Evolutionary conservation across 2,113 vertebrate genomes (phyloP), one percentile per base, ranked within the genome.

Genomic region (Lutjanus erythropterus): DNA sequence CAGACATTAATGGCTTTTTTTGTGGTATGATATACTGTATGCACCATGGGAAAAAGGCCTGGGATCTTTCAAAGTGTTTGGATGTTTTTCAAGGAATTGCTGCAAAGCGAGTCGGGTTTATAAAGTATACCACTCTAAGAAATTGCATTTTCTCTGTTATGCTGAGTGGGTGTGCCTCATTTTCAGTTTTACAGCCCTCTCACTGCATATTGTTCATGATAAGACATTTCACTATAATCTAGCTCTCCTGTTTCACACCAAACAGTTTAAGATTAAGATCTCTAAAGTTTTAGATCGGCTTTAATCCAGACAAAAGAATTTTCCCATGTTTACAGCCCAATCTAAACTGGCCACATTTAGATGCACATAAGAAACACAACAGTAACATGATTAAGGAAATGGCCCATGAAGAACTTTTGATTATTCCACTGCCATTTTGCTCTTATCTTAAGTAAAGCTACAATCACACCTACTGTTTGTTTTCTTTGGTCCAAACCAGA

Each of bases 391-490:
- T 90, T 84, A 81, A 56, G 83, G 75, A 87, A 90, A 89, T 89
- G 85, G 60, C 56, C 88, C 85, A 0, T 89, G 85, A 56, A 71
- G 53, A 84, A 80, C 75, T 58, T 4, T 76, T 83, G 78, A 86
- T 86, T 76, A 67, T 89, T 71, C 58, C 67, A 12, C 37, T n/a
- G 31, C 42, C 44, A 25, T 85, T 85, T 74, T 61, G 55, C 62
- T 67, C 83, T 84, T 87, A 90, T 92, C 91, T 90, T 35, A 42
- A 80, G 72, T 44, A 53, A 84, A 84, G 58, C 78, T 66, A 37
- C 81, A 89, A 89, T 89, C 86, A 80, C 86, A 92, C 91, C 91
- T 91, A 52, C 70, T 9, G 83, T 87, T 92, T 92, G 85, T 91
- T 92, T 92, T 88, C 77, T 52, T 88, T 90, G 83, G 83, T 77